Base-by-base conservation (phyloP, 2,797 vertebrate genomes). In the Clarias pachynema region DNA sequence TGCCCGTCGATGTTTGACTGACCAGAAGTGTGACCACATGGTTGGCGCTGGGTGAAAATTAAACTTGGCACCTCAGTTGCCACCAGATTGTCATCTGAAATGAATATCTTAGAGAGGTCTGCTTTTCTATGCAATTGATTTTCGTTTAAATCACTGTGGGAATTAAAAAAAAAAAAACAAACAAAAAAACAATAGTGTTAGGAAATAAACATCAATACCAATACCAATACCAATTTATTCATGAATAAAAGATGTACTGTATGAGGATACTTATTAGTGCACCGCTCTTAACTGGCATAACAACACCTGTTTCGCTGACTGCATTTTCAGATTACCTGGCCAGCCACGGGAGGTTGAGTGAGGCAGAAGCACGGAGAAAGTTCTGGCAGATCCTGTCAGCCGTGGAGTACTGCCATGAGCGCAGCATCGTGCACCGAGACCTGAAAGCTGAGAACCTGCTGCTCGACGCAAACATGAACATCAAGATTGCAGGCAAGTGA, bases 301-400 rank as follows among this genome's bases (percentile, higher is more conserved):
- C 29, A 22, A 59, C 74, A 59, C 73, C 26, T 9, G 26, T 49
- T 1, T 80, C 20, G 16, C 4, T 24, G 44, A 18, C 40, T 68
- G 62, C 65, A 53, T 85, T 59, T 81, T 40, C 90, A 99, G 98
- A 99, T 93, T 99, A 99, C 92, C 96, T 99, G 91, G 98, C 98
- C 77, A 98, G 96, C 90, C 98, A 98, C 0, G 98, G 98, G 56
- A 96, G 97, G 44, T 94, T 99, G 88, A 99, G 95, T 10, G 98
- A 99, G 89, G 72, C 96, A 0, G 98, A 99, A 87, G 98, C 98
- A 16, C 95, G 98, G 90, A 95, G 97, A 89, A 99, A 99, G 92
- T 99, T 99, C 95, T 99, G 98, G 98, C 98, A 99, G 93, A 99
- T 99, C 91, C 95, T 99, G 68, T 97, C 97, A 0, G 98, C 98